Percentiles rank a stretch among this genome's conserved stretches.
Evolutionary conservation across 2,797 vertebrate genomes (phyloP).

Genomic region (Zalophus californianus): DNA sequence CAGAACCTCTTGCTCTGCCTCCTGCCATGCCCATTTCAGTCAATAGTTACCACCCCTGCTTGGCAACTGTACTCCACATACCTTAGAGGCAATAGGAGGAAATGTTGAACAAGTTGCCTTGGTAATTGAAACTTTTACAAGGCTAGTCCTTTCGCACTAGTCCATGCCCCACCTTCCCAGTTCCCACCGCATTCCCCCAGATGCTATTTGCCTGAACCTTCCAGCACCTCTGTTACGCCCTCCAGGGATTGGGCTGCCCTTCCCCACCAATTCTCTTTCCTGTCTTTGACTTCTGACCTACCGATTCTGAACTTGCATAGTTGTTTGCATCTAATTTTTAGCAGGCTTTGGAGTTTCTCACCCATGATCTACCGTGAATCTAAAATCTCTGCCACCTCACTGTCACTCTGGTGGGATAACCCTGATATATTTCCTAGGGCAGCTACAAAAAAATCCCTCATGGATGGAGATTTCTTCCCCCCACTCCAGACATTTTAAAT

Average conservation of each 20-base stretch:
- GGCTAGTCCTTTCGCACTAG: neutral
- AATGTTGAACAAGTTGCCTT: neutral
- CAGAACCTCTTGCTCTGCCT: neutral
- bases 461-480: neutral
- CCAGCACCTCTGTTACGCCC: neutral
- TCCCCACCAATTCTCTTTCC: neutral
- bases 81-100: neutral
- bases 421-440: neutral
- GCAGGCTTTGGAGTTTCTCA: neutral
- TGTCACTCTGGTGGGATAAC: neutral
- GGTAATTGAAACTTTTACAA: neutral
- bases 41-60: neutral
- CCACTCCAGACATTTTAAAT: neutral
- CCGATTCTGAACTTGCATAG: neutral
- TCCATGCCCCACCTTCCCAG: neutral
- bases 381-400: neutral
- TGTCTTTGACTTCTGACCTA: neutral
- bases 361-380: neutral
- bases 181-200: neutral
- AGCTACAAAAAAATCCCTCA: neutral
- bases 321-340: neutral
- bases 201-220: neutral
- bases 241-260: neutral
- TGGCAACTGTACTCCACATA: neutral
- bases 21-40: neutral